Evolutionary conservation across 1,140 invertebrate genomes (phyloP).

Genomic region (Bombus picipes): DNA sequence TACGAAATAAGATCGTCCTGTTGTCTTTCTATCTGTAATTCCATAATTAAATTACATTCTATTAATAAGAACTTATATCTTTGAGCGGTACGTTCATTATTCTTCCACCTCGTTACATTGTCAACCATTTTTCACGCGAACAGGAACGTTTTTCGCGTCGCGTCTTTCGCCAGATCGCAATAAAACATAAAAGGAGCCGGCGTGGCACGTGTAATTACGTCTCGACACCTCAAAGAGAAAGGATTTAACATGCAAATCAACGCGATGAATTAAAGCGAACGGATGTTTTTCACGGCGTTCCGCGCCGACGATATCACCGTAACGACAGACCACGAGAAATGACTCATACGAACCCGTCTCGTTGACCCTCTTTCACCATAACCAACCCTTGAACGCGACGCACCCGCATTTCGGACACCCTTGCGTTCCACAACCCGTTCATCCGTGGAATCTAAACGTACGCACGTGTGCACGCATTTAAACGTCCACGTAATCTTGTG

Average conservation of each 20-base stretch:
- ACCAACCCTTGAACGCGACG: not conserved
- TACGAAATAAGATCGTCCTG: too few relatives aligned
- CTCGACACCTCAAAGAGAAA: constrained; percentile 17
- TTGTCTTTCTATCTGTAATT: too few relatives aligned
- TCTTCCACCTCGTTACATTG: not conserved
- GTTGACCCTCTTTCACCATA: constrained; percentile 33
- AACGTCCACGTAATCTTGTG: not conserved
- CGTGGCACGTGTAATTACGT: constrained; percentile 1
- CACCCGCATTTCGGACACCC: constrained; percentile 33
- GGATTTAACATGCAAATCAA: constrained; percentile 17
- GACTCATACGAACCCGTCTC: constrained; percentile 33
- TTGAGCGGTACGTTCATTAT: not conserved
- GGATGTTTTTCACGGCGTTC: constrained; percentile 44
- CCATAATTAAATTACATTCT: too few relatives aligned
- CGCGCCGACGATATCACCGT: constrained; percentile 24
- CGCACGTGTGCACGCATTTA: not conserved
- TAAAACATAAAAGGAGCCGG: constrained; percentile 3
- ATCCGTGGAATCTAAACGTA: not conserved
- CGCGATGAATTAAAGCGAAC: constrained; percentile 12
- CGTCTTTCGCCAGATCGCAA: not conserved
- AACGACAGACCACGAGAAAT: constrained; percentile 9
- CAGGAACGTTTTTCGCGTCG: not conserved
- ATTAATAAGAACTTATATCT: too few relatives aligned
- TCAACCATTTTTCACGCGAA: not conserved
- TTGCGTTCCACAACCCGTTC: not conserved